These are phyloP conservation scores for Trididemnum miniatum DNA, from an alignment of 23 tunicate species.

Conservation along the genomic window DNA sequence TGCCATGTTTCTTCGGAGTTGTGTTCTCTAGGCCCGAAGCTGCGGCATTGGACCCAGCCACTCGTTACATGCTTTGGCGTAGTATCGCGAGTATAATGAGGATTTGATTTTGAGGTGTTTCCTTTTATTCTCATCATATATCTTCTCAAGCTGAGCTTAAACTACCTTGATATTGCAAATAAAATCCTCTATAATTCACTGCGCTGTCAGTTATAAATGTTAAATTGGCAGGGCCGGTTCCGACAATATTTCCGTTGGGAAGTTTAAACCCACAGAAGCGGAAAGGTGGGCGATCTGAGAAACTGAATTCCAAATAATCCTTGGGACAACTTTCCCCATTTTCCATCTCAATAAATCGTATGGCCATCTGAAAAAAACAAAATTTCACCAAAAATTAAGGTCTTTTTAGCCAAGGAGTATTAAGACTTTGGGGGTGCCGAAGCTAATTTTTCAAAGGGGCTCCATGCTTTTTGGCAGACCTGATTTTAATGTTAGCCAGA, in stretches of 20 bases:
- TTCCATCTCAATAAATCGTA: conserved; percentile 41
- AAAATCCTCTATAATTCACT: conserved; percentile 46
- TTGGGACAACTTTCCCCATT: conserved; percentile 61
- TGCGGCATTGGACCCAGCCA: no score
- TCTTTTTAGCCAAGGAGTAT: no score
- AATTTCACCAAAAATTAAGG: no score
- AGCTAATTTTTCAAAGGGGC: no score
- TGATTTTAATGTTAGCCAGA: no score
- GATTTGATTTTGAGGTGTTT: no score
- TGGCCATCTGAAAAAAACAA: conserved; percentile 33
- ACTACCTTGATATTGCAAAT: conserved; percentile 46
- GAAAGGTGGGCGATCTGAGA: conserved; percentile 26
- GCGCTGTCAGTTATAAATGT: conserved; percentile 47
- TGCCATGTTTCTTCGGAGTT: no score
- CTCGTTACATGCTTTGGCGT: no score
- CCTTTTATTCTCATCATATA: neutral
- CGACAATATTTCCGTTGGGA: conserved; percentile 22
- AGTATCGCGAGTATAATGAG: no score
- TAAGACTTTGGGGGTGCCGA: no score
- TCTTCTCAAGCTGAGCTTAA: neutral
- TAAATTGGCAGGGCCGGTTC: conserved; percentile 63
- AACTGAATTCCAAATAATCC: conserved; percentile 58
- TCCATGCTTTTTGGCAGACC: no score
- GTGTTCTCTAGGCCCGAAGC: no score
- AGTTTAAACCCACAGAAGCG: conserved; percentile 43